Evolutionary conservation across 2,888 invertebrate species (phyloP), one percentile per base, ranked within the genome.

Genomic region (Noctuana brunneofusca): DNA sequence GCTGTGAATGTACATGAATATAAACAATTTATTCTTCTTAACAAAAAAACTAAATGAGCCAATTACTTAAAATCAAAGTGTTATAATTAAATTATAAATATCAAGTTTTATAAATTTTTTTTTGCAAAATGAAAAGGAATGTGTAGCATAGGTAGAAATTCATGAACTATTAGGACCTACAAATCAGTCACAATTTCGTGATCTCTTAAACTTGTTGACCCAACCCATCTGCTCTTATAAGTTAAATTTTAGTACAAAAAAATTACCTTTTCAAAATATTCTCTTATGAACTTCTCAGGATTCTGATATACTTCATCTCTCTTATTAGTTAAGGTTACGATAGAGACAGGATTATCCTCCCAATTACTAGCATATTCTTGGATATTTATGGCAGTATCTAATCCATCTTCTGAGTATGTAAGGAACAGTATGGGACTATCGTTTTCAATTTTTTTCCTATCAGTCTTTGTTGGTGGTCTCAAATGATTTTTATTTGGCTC

Each of bases 211-310:
- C n/a, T n/a, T n/a, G n/a, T n/a, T n/a, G n/a, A n/a, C n/a, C n/a
- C n/a, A n/a, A n/a, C n/a, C n/a, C n/a, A n/a, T n/a, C n/a, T n/a
- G n/a, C n/a, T n/a, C n/a, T 8, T 27, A 27, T 5, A 27, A 27
- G 27, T 27, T 5, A 27, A 46, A 18, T 20, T 20, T 20, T 1
- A 58, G 41, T 2, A 11, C 49, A 4, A 12, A 43, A 46, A 57
- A 27, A n/a, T 73, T 74, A 93, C 93, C 84, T 93, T 93, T 76
- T 91, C 89, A 76, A 93, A 92, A 76, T 92, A 91, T 75, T 93
- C 91, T 48, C 92, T 86, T 22, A 93, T 92, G 68, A 90, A 93
- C 66, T 91, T 92, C 66, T 92, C 92, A 56, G 92, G 92, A 72
- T 89, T 92, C 70, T 88, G 87, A 68, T 87, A 90, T 6, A 93